Conservation (phyloP, 1,140 invertebrate species). For the Orius laevigatus region DNA sequence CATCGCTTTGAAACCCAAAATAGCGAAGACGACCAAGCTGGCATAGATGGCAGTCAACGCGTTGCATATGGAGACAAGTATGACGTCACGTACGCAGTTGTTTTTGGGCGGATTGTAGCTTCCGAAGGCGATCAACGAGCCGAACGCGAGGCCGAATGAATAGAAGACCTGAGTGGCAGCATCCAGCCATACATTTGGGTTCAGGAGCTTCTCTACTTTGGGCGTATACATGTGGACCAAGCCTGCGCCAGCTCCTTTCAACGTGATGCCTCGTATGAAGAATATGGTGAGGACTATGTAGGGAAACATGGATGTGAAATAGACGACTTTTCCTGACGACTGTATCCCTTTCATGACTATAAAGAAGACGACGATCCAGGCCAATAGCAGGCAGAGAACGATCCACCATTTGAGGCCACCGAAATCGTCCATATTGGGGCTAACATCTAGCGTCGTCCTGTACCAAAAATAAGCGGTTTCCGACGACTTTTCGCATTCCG, state of each 20-base stretch:
- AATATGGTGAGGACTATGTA: slow-evolving; percentile 91
- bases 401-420: slow-evolving; percentile 89
- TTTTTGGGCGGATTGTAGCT: slow-evolving; percentile 82
- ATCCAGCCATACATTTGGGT: slow-evolving; percentile 79
- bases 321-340: slow-evolving; percentile 91
- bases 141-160: slow-evolving; percentile 83
- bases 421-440: slow-evolving; percentile 63
- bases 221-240: slow-evolving; percentile 84
- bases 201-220: slow-evolving; percentile 65
- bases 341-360: slow-evolving; percentile 98
- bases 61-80: slow-evolving; percentile 78
- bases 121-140: slow-evolving; percentile 78
- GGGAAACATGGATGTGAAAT: slow-evolving; percentile 91
- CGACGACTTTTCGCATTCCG: slow-evolving; percentile 65
- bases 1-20: slow-evolving; percentile 73
- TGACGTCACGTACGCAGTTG: slow-evolving; percentile 77
- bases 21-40: slow-evolving; percentile 78
- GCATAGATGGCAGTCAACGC: slow-evolving; percentile 86
- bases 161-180: slow-evolving; percentile 94
- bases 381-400: slow-evolving; percentile 73
- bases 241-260: slow-evolving; percentile 75
- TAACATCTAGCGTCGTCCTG: slow-evolving; percentile 64
- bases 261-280: slow-evolving; percentile 77
- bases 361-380: slow-evolving; percentile 90
- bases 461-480: slow-evolving; percentile 86